Percentiles rank a stretch among this genome's conserved stretches.
These are phyloP conservation scores for Colaptes auratus DNA, from an alignment of 2,113 vertebrate species.

Conservation along the genomic window DNA sequence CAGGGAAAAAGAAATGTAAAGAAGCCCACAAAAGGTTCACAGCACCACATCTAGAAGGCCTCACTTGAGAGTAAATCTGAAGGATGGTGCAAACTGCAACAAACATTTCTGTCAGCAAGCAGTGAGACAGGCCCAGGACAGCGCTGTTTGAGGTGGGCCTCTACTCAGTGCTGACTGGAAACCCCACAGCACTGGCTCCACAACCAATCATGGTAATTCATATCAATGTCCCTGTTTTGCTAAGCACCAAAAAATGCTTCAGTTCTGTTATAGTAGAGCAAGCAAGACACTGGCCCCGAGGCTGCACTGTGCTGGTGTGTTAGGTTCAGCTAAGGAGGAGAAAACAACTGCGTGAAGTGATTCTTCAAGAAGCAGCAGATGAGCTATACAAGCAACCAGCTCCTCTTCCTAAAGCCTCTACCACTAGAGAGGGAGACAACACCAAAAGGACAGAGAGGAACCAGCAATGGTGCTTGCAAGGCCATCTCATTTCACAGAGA, in stretches of 20 bases:
- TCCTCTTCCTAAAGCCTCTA: not conserved
- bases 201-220: not conserved
- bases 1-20: not conserved
- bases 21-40: not conserved
- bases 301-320: not conserved
- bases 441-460: not conserved
- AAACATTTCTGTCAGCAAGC: fast-evolving
- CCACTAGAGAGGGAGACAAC: not conserved
- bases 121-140: not conserved
- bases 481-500: not conserved
- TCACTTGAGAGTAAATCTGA: not conserved
- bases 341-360: not conserved
- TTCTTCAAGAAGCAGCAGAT: not conserved
- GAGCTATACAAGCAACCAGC: not conserved
- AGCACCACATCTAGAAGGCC: not conserved
- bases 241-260: not conserved
- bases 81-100: not conserved
- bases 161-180: not conserved
- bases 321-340: not conserved
- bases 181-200: not conserved
- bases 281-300: not conserved
- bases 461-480: not conserved
- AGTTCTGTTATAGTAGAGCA: not conserved
- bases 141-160: not conserved
- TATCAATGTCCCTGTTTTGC: not conserved